Evolutionary conservation across 2,113 vertebrate species (phyloP), one percentile per base, ranked within the genome.

Genomic region (Trichechus manatus): DNA sequence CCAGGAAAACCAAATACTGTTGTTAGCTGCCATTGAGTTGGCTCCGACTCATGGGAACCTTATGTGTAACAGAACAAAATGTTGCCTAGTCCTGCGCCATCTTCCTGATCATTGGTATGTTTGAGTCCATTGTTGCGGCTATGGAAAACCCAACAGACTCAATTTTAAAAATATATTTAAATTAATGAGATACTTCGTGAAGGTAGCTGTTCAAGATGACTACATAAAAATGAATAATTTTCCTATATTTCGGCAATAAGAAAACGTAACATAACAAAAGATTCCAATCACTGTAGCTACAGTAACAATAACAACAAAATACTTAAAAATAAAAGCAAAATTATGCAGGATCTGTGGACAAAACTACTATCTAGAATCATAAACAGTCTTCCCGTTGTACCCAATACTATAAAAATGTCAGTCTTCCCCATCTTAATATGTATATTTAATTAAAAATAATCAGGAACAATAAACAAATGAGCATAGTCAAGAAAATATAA

Each of bases 151-250:
- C 44, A 42, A 59, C 0, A 82, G 9, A 66, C 17, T 72, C 13
- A 27, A 25, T n/a, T 56, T 25, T 50, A 59, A 80, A 93, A n/a
- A 72, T 31, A 6, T n/a, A 66, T 53, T 87, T 64, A 82, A 81
- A 91, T 1, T 86, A 88, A 47, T 66, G 6, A 68, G 36, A 88
- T 79, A 84, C 39, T 42, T 47, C 19, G 27, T 19, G 36, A 91
- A 93, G 53, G 9, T 36, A 10, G 25, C 27, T 63, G 9, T 56
- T 93, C 42, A 95, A 66, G 33, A 47, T 56, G 80, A 84, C 75
- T 25, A 94, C 10, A 75, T 14, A 89, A 82, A 93, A 85, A 81
- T 87, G n/a, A 63, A 9, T 29, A 93, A 88, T n/a, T 61, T 93
- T 63, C 44, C 39, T 84, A 89, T 1, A 47, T 61, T 50, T 20